Evolutionary conservation across 2,113 vertebrate species (phyloP).

Genomic region (Callospermophilus lateralis): DNA sequence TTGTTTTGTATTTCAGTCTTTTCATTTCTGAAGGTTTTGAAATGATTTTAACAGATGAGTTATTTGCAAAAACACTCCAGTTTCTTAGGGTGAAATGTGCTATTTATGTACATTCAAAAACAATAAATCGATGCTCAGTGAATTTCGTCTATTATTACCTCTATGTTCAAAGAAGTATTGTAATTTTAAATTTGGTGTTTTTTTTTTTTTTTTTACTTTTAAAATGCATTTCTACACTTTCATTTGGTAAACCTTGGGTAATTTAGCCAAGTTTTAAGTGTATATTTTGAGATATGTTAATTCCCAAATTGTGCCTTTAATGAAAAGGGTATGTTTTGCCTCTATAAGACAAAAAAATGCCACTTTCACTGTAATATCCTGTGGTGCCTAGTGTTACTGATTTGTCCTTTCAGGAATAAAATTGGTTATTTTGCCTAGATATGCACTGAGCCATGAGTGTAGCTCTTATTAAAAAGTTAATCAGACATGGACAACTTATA

Average conservation of each 20-base stretch:
- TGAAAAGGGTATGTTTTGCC: constrained; percentile 24
- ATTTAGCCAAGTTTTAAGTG: background rate
- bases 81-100: constrained; percentile 34
- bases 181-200: background rate
- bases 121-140: background rate
- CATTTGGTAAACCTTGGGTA: constrained; percentile 11
- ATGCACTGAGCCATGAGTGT: background rate
- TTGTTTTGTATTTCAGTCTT: constrained; percentile 43
- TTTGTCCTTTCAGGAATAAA: constrained; percentile 40
- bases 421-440: constrained; percentile 28
- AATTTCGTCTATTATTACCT: constrained; percentile 25
- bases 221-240: background rate
- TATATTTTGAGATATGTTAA: background rate
- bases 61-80: background rate
- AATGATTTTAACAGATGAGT: constrained; percentile 32
- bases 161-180: background rate
- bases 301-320: background rate
- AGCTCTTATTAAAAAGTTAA: constrained; percentile 53
- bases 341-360: background rate
- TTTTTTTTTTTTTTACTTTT: background rate
- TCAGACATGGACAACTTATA: constrained; percentile 45
- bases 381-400: background rate
- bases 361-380: background rate
- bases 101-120: constrained; percentile 11
- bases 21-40: constrained; percentile 42